Base-by-base conservation (phyloP, 1,140 invertebrate species). In the Tetragonula clypearis region DNA sequence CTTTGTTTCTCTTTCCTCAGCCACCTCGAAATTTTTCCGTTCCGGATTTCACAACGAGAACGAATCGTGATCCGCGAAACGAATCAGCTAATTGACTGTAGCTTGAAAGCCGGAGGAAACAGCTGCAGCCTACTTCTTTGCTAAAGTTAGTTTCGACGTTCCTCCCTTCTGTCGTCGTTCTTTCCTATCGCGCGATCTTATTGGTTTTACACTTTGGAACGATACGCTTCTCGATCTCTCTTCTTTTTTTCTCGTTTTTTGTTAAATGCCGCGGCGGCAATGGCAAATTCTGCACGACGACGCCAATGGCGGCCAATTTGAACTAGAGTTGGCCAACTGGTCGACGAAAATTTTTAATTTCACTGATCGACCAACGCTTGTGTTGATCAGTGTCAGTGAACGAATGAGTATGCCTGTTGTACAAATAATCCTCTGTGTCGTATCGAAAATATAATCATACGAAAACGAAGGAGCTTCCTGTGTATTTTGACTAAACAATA, bases 71-170 rank as follows among this genome's bases (percentile, higher is more conserved):
- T 23, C 15, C 62, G 55, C 62, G 14, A 35, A 26, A 26, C 21
- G 65, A 60, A 87, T 53, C 58, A 15, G 58, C 68, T 30, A 58
- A 56, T 69, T 8, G 74, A 55, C 26, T 2, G 3, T 65, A 56
- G 19, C 55, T 53, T 41, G 55, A 8, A 87, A 86, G 73, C n/a
- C 35, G 53, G 75, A 76, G 81, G 74, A 87, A 92, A 92, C 92
- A 92, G 92, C 92, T 92, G 90, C 91, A 92, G 87, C 91, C 90
- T 90, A 90, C 84, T 92, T 92, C 85, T 89, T 79, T 26, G 88
- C 92, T 92, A 92, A 92, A 92, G 86, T 92, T 92, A 92, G 92
- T 85, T 30, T 26, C 79, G 82, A 87, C 77, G 76, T 80, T 71
- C 79, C 82, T 74, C 74, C 73, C 79, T 58, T 78, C 65, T 41